These are phyloP conservation scores for Apomyelois bistriatella DNA, from an alignment of 2,888 invertebrate species.

Conservation along the genomic window DNA sequence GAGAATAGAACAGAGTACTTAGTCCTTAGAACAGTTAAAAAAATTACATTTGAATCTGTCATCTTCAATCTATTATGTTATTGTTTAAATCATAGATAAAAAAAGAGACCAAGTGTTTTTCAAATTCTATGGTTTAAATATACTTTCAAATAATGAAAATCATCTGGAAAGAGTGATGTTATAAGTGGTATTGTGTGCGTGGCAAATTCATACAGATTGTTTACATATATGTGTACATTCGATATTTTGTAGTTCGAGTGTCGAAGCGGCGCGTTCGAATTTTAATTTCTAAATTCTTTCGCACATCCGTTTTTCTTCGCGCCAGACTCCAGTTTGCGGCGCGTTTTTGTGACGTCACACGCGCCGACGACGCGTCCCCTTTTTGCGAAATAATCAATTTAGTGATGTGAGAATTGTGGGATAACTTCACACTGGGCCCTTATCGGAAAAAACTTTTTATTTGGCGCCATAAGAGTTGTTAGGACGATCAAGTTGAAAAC, in stretches of 20 bases:
- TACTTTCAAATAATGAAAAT: no score
- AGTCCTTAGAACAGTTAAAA: no score
- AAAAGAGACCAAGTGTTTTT: no score
- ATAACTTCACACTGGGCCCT: neutral
- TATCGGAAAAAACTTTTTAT: conserved; percentile 11
- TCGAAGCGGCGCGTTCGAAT: conserved; percentile 6
- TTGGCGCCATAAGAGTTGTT: neutral
- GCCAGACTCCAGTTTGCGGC: neutral
- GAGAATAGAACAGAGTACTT: no score
- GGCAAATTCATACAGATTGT: no score
- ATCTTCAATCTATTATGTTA: no score
- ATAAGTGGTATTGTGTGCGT: no score
- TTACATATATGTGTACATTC: neutral
- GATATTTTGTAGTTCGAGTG: neutral
- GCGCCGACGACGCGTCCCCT: conserved; percentile 4
- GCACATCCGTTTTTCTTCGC: conserved; percentile 2
- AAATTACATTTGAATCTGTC: no score
- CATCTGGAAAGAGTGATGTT: no score
- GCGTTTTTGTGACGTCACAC: conserved; percentile 8
- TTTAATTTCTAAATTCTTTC: conserved; percentile 10
- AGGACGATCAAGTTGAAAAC: neutral
- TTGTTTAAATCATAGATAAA: no score
- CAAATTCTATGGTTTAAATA: no score
- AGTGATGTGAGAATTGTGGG: neutral
- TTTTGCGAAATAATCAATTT: conserved; percentile 5